phyloP scores from a whole-genome alignment of 1,140 invertebrate genomes.

The Gryllus bimaculatus region DNA sequence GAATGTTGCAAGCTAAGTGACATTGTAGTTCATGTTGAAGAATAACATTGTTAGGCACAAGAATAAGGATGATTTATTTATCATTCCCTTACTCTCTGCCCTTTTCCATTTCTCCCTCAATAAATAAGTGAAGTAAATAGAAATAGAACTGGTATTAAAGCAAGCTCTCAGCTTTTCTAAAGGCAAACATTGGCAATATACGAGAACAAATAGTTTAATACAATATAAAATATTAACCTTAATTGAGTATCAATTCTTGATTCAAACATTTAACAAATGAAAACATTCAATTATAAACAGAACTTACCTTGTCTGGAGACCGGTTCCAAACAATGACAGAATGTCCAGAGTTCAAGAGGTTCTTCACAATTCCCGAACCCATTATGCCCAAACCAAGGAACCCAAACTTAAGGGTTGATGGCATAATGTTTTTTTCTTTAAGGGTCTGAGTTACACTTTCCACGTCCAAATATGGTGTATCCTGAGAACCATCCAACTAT shows the following conservation, averaged over 20 bases:
- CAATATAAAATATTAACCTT: not conserved
- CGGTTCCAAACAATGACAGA: constrained; percentile 91
- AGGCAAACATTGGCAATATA: not conserved
- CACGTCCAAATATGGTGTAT: constrained; percentile 62
- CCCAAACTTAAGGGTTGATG: constrained; percentile 81
- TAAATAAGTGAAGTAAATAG: not conserved
- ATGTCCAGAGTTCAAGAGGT: constrained; percentile 87
- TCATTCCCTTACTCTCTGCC: not conserved
- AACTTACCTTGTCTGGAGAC: constrained; percentile 74
- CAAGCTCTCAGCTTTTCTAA: too few species aligned
- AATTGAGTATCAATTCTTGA: not conserved
- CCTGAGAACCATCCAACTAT: constrained; percentile 37
- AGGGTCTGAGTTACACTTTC: constrained; percentile 66
- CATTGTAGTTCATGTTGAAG: not conserved
- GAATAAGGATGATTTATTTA: not conserved
- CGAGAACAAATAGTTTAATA: not conserved
- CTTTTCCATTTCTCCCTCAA: not conserved
- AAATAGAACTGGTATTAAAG: too few species aligned
- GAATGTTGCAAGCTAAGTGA: not conserved
- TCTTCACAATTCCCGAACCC: constrained; percentile 93
- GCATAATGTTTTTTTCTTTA: constrained; percentile 76
- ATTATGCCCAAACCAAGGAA: constrained; percentile 93
- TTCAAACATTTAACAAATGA: not conserved
- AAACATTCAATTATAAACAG: not conserved
- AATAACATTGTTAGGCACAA: not conserved